These are phyloP conservation scores for Athene cunicularia DNA, from an alignment of 2,113 vertebrate genomes.

Conservation along the genomic window DNA sequence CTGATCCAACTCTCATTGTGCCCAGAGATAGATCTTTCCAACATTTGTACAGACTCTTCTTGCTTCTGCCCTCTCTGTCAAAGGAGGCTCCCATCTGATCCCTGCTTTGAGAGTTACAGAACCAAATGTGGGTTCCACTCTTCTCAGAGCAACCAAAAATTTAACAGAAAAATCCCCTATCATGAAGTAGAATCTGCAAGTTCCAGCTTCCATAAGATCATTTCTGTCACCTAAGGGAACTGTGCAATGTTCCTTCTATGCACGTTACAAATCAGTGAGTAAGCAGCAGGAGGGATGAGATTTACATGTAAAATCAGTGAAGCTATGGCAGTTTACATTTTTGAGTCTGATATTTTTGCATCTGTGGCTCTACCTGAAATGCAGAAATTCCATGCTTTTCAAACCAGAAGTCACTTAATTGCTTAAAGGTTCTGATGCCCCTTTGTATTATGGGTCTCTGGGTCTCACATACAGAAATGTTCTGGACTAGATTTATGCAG, in stretches of 20 bases:
- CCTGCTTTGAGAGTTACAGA: not conserved
- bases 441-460: not conserved
- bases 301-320: not conserved
- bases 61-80: not conserved
- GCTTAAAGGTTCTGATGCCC: not conserved
- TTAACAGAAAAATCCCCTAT: not conserved
- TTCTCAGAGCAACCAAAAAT: not conserved
- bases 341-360: not conserved
- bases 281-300: not conserved
- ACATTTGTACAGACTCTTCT: not conserved
- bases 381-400: not conserved
- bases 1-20: not conserved
- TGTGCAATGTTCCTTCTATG: not conserved
- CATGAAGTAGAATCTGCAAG: not conserved
- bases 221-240: not conserved
- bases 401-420: not conserved
- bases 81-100: not conserved
- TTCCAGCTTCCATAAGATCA: accelerated
- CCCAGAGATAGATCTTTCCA: not conserved
- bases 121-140: not conserved
- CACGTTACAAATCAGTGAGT: not conserved
- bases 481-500: not conserved
- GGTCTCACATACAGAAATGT: not conserved
- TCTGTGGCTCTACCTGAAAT: not conserved
- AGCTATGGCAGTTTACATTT: not conserved